phyloP scores from a whole-genome alignment of 2,113 vertebrate species.

The Poecilia latipinna region DNA sequence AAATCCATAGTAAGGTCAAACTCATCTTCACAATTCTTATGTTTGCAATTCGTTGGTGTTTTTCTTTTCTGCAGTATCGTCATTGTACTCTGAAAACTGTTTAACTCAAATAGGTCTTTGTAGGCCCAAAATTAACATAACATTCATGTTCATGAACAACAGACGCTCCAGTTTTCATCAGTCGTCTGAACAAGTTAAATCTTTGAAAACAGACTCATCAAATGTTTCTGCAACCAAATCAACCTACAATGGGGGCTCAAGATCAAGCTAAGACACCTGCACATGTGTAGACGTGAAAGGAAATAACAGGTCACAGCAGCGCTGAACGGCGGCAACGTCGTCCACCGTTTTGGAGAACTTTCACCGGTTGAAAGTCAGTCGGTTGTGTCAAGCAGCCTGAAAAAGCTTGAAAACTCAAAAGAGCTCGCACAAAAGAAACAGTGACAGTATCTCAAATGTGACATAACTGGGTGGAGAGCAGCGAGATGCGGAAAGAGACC shows the following conservation, averaged over 20 bases:
- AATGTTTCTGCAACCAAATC: background rate
- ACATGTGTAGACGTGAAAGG: background rate
- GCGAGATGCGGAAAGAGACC: slow-evolving; percentile 34
- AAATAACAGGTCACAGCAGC: background rate
- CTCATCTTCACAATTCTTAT: too few species aligned
- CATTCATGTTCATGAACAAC: too few species aligned
- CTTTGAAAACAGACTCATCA: background rate
- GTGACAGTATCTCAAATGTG: background rate
- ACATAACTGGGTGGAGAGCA: background rate
- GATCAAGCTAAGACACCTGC: background rate
- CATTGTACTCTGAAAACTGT: too few species aligned
- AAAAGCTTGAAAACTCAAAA: background rate
- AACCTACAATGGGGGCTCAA: background rate
- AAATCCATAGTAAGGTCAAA: too few species aligned
- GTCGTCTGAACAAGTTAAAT: background rate
- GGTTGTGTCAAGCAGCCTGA: too few species aligned
- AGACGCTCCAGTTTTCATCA: too few species aligned
- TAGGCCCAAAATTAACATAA: too few species aligned
- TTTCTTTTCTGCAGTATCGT: too few species aligned
- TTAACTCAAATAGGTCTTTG: too few species aligned
- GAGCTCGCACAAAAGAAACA: background rate
- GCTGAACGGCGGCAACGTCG: too few species aligned
- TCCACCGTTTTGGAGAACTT: too few species aligned
- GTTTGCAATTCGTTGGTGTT: too few species aligned
- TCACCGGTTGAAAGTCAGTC: background rate